Evolutionary conservation across 1,140 invertebrate species (phyloP).

Genomic region (Pogonus chalceus): DNA sequence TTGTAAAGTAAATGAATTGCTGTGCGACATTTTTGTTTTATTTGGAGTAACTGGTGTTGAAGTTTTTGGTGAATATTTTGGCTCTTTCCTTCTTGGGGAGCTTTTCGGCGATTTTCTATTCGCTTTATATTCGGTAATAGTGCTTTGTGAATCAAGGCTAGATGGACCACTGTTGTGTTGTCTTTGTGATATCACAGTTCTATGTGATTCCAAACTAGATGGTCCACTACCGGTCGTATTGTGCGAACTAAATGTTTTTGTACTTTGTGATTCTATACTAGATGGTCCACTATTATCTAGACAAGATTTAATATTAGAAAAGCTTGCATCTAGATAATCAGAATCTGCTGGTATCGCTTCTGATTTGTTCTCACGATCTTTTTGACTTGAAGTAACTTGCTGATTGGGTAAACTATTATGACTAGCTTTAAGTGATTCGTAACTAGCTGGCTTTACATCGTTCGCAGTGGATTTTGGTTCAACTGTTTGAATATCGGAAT

Average conservation of each 20-base stretch:
- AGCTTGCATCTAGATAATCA: conserved; percentile 9
- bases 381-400: neutral
- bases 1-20: conserved; percentile 65
- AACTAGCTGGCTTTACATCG: conserved; percentile 11
- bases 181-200: conserved; percentile 38
- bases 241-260: conserved; percentile 29
- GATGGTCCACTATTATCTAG: conserved; percentile 34
- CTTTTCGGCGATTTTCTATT: conserved; percentile 34
- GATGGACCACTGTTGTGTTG: conserved; percentile 34
- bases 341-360: neutral
- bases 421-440: conserved; percentile 18
- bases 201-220: conserved; percentile 54
- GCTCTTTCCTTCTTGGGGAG: conserved; percentile 29
- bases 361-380: conserved; percentile 4
- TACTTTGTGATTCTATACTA: conserved; percentile 34
- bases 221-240: conserved; percentile 43
- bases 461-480: conserved; percentile 20
- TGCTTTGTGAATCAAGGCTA: conserved; percentile 13
- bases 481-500: conserved; percentile 35
- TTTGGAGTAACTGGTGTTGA: conserved; percentile 18
- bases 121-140: conserved; percentile 19
- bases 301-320: conserved; percentile 16
- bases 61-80: conserved; percentile 38
- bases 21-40: conserved; percentile 31
- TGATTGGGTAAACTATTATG: conserved; percentile 19